Evolutionary conservation across 2,797 vertebrate species (phyloP), one percentile per base, ranked within the genome.

Genomic region (Alfaro cultratus): DNA sequence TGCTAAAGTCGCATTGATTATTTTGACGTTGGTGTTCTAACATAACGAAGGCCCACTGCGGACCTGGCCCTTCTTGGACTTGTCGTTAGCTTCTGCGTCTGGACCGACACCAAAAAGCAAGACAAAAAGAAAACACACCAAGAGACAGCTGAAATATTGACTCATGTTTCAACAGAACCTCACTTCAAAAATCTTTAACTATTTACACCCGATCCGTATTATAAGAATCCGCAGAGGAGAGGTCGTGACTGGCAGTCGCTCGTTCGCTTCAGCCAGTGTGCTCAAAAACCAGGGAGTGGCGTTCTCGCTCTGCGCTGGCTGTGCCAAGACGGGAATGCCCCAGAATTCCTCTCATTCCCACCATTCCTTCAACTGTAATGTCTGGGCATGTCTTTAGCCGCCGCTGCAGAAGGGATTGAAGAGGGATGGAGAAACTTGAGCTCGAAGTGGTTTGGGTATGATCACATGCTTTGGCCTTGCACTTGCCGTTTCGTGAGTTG

Each of bases 291-390:
- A 85, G 87, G 93, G 92, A 92, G 93, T 77, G 91, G 90, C 88
- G 71, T 87, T 86, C 81, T 86, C 72, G 31, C 84, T 87, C 64
- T 12, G 79, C 77, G 89, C 85, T 60, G 73, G 86, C 83, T 74
- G 82, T 82, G 87, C 85, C 73, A 82, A 79, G 85, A 86, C 91
- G 94, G 95, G 94, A 96, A 96, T 95, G 89, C 92, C 95, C 95
- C 92, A 11, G 84, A 93, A 96, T 96, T 96, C 95, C 92, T 90
- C 81, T 82, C 93, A 96, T 96, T 95, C 94, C 93, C 92, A 79
- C 83, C 92, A 95, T 95, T 94, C 94, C 93, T 89, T 86, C 76
- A 83, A 76, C 85, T 92, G 89, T 84, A 86, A 91, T 91, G 95
- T 89, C 95, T 92, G 94, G 93, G 94, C 96, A 91, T 92, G 96